Conservation (phyloP, 2,797 vertebrate species). For the Ceryle rudis region DNA sequence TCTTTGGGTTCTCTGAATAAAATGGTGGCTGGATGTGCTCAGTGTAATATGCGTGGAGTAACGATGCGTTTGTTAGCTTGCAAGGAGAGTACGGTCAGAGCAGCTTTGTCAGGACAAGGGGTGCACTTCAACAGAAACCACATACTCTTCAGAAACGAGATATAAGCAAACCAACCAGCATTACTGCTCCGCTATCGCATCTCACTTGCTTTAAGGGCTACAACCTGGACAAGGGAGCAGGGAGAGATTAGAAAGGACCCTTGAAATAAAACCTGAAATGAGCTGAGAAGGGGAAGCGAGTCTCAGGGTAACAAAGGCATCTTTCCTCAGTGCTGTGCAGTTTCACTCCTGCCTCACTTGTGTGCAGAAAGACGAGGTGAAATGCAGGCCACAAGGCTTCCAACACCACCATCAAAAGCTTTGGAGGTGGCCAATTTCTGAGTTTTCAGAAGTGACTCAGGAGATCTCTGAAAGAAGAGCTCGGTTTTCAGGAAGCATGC, state of each 20-base stretch:
- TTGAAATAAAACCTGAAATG: background rate
- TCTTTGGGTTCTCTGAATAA: background rate
- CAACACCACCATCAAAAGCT: background rate
- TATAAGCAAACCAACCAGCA: background rate
- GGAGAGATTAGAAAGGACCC: background rate
- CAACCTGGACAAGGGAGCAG: background rate
- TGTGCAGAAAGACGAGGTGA: background rate
- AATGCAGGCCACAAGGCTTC: background rate
- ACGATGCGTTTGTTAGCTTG: fast-evolving
- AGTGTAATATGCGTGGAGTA: background rate
- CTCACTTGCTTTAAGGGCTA: background rate
- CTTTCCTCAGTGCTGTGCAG: background rate
- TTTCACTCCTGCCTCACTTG: background rate
- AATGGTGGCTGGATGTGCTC: background rate
- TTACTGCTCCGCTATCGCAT: background rate
- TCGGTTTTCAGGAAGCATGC: background rate
- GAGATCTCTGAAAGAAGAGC: background rate
- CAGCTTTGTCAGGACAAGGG: background rate
- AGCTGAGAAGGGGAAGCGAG: background rate
- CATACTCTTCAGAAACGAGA: background rate
- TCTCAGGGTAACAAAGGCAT: background rate
- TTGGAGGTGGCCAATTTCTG: background rate
- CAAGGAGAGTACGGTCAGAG: background rate
- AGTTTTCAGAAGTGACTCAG: background rate
- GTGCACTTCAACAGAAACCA: background rate